Evolutionary conservation across 2,113 vertebrate species (phyloP).

Genomic region (Daphoenositta chrysoptera): DNA sequence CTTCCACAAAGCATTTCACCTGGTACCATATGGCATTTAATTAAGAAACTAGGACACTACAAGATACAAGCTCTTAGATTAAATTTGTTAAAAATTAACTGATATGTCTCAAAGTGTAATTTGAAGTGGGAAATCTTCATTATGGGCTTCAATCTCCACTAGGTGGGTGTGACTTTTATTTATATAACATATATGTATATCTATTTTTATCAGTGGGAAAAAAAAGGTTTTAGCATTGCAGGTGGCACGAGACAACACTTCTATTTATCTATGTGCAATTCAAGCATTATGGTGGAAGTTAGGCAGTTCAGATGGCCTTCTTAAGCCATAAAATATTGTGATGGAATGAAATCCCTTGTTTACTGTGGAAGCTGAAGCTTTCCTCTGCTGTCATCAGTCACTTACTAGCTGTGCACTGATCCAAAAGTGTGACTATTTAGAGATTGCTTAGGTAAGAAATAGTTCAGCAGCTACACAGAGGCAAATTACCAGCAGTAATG

Average conservation of each 20-base stretch:
- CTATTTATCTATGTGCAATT: not conserved
- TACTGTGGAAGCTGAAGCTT: not conserved
- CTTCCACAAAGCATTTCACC: not conserved
- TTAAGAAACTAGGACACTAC: slow-evolving; percentile 1
- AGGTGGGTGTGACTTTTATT: not conserved
- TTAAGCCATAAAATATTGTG: not conserved
- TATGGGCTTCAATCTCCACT: not conserved
- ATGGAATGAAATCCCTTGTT: not conserved
- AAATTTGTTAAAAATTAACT: not conserved
- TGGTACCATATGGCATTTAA: not conserved
- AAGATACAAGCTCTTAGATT: not conserved
- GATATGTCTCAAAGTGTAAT: not conserved
- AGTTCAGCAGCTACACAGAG: not conserved
- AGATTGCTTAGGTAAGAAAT: not conserved
- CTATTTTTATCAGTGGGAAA: not conserved
- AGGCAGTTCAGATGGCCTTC: not conserved
- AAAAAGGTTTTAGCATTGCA: not conserved
- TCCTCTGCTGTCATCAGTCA: not conserved
- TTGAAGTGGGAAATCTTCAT: not conserved
- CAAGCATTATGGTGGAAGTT: not conserved
- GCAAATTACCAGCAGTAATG: not conserved
- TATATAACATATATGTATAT: not conserved
- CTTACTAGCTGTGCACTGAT: not conserved
- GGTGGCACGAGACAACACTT: not conserved
- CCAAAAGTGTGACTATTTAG: not conserved